A percentile compares a stretch with the other conserved stretches of the same genome.
Conservation (phyloP, 2,797 vertebrate genomes). For the Emydoidea blandingii region DNA sequence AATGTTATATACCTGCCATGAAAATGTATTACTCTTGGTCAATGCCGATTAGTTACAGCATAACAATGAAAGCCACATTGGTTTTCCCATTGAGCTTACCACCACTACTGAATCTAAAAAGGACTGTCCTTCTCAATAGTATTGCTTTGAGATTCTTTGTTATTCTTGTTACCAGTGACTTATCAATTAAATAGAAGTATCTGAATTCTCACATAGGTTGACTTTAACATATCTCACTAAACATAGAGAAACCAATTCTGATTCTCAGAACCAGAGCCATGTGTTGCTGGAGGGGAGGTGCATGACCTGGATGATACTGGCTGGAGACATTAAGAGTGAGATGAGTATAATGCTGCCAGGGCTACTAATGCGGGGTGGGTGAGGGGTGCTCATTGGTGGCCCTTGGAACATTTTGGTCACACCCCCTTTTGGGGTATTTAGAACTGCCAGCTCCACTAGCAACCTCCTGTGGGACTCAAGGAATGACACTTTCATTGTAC, state of each 20-base stretch:
- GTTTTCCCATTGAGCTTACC: background rate
- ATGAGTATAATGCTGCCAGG: background rate
- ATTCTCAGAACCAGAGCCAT: background rate
- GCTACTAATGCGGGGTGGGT: background rate
- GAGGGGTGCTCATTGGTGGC: background rate
- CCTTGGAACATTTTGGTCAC: background rate
- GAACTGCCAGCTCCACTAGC: background rate
- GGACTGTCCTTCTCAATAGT: background rate
- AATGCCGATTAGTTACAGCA: background rate
- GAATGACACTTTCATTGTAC: background rate
- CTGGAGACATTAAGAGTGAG: background rate
- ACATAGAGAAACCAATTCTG: background rate
- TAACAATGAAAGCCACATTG: background rate
- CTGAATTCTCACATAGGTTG: background rate
- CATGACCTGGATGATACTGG: too few species aligned
- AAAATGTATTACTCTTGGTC: fast-evolving
- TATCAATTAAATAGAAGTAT: background rate
- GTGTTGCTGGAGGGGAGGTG: background rate
- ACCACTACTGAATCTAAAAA: background rate
- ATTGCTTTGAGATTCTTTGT: background rate
- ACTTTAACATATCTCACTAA: constrained; percentile 5
- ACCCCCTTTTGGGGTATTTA: background rate
- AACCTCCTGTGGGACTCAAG: background rate
- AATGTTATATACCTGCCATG: background rate
- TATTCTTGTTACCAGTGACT: background rate